Percentiles rank a stretch among this genome's conserved stretches.
Evolutionary conservation across 2,113 vertebrate species (phyloP).

Genomic region (Ammodytes marinus): DNA sequence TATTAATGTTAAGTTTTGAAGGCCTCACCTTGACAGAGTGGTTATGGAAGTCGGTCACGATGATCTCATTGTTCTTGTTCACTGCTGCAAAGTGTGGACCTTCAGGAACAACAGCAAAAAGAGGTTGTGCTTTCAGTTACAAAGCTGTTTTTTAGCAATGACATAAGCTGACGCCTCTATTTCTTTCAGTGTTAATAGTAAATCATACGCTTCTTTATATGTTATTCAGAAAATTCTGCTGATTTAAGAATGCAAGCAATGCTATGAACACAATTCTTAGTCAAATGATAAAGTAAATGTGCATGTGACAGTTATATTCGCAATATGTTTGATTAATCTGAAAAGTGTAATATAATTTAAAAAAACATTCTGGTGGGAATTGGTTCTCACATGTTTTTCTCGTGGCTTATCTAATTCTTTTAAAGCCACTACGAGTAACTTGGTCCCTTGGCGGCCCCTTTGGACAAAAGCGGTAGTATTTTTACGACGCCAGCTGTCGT

Average conservation of each 20-base stretch:
- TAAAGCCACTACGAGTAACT: too few species aligned
- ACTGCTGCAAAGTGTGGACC: constrained; percentile 96
- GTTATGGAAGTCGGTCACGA: constrained; percentile 98
- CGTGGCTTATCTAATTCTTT: neutral
- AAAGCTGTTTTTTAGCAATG: too few species aligned
- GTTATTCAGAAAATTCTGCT: too few species aligned
- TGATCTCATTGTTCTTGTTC: constrained; percentile 99
- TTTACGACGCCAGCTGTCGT: too few species aligned
- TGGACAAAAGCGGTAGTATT: too few species aligned
- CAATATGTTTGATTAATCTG: neutral
- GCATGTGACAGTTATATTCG: neutral
- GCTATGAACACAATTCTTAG: neutral
- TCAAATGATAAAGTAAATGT: neutral
- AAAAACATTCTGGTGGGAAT: too few species aligned
- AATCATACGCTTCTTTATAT: too few species aligned
- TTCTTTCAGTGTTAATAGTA: neutral
- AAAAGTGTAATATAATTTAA: neutral
- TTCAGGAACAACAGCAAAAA: constrained; percentile 68
- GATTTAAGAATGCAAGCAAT: neutral
- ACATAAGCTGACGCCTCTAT: accelerated
- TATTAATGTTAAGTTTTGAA: neutral
- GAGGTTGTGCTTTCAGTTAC: neutral
- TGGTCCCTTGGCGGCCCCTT: too few species aligned
- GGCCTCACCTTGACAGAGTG: constrained; percentile 95
- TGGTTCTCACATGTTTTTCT: too few species aligned